phyloP scores from a whole-genome alignment of 1,140 invertebrate genomes.

The Rhizoglyphus robini region DNA sequence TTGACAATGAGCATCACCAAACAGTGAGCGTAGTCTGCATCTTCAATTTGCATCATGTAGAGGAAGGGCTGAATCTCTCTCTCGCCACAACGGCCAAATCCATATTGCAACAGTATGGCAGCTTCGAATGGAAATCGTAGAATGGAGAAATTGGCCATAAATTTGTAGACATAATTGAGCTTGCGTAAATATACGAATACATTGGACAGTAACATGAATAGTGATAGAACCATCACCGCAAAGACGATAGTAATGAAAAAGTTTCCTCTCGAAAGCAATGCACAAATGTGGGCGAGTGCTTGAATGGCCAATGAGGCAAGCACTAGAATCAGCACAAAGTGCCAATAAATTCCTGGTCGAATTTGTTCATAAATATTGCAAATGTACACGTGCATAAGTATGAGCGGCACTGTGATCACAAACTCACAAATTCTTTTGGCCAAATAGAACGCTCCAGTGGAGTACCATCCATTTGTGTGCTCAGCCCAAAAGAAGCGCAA shows the following conservation, averaged over 20 bases:
- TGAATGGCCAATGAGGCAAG: background rate
- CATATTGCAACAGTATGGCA: constrained; percentile 12
- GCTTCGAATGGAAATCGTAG: background rate
- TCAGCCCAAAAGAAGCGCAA: too few relatives aligned
- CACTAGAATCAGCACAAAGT: background rate
- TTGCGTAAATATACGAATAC: background rate
- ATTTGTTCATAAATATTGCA: too few relatives aligned
- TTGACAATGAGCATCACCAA: constrained; percentile 1
- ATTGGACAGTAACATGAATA: background rate
- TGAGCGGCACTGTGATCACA: too few relatives aligned
- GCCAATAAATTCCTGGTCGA: too few relatives aligned
- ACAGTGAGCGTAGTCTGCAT: background rate
- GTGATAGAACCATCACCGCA: background rate
- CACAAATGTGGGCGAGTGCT: background rate
- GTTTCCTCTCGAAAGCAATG: background rate
- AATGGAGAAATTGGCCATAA: constrained; percentile 5
- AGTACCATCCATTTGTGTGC: too few relatives aligned
- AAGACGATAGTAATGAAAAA: background rate
- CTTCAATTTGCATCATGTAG: background rate
- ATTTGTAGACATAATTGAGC: background rate
- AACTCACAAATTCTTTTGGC: too few relatives aligned
- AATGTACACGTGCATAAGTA: too few relatives aligned
- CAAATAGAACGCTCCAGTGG: too few relatives aligned
- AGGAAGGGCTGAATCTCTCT: constrained; percentile 1
- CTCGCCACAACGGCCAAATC: constrained; percentile 10